phyloP scores from a whole-genome alignment of 2,888 invertebrate genomes.

The Dicyrtoma fusca region DNA sequence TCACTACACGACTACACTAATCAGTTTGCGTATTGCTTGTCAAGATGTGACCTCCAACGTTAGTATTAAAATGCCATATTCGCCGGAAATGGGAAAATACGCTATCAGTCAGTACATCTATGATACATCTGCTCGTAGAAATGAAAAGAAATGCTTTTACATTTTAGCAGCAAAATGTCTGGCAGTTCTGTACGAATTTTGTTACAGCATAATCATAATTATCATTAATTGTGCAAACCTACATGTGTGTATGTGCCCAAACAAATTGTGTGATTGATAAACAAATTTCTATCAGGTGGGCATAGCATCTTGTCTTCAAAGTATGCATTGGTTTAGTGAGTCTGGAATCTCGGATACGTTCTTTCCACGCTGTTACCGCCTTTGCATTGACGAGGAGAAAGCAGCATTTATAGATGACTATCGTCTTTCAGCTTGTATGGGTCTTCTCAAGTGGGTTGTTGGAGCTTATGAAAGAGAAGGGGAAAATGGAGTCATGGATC shows the following conservation, averaged over 20 bases:
- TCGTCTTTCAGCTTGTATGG: slow-evolving; percentile 83
- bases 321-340: slow-evolving; percentile 84
- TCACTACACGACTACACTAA: too few species aligned
- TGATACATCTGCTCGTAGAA: not conserved
- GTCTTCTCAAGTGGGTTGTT: slow-evolving; percentile 77
- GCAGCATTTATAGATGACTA: slow-evolving; percentile 86
- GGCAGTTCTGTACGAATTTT: not conserved
- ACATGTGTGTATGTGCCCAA: not conserved
- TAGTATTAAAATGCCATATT: too few species aligned
- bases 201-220: not conserved
- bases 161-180: not conserved
- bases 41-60: too few species aligned
- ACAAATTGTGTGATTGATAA: not conserved
- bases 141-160: not conserved
- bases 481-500: slow-evolving; percentile 60
- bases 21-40: too few species aligned
- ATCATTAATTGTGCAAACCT: not conserved
- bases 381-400: slow-evolving; percentile 79
- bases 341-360: slow-evolving; percentile 77
- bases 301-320: slow-evolving; percentile 64
- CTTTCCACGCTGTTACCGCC: slow-evolving; percentile 85
- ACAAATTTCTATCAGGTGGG: slow-evolving; percentile 36
- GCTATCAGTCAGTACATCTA: too few species aligned
- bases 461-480: slow-evolving; percentile 65
- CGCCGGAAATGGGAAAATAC: too few species aligned